Evolutionary conservation across 2,113 vertebrate species (phyloP), one percentile per base, ranked within the genome.

Genomic region (Tupaia tana): DNA sequence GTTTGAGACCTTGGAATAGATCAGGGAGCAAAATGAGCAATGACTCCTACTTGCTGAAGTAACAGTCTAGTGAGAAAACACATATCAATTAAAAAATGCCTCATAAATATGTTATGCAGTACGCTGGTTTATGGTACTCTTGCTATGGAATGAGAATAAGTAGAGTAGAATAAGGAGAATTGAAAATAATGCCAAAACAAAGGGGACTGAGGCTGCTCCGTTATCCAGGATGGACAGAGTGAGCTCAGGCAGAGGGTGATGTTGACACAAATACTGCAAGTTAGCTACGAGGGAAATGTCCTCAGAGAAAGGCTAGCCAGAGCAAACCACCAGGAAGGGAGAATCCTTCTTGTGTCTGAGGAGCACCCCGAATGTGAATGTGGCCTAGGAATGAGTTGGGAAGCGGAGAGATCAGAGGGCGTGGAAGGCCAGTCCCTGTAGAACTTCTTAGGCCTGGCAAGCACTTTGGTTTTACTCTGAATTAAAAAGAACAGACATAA

Each of bases 171-270:
- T 24, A 4, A 20, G 14, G 29, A 81, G 8, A 43, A 20, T 3
- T 15, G 75, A 13, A 9, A 67, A 52, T 24, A 67, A 52, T 24
- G 7, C 0, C 13, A 10, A 59, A 1, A 24, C 20, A 75, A 3
- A n/a, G 0, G 13, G 2, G 31, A 5, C 18, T 7, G 10, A 52
- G 43, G 22, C 2, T 1, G 6, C 5, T 18, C 12, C 19, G 9
- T 63, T 56, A n/a, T n/a, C 27, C n/a, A 27, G 56, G 11, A 79
- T n/a, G 79, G 6, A 22, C 19, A 12, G 25, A 29, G 29, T n/a
- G 22, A 24, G 20, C 20, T 29, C 27, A 20, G 25, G 25, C 4
- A 18, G 25, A 63, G 79, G 52, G 66, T 19, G 69, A 10, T n/a
- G 59, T 24, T 67, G 34, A 90, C 5, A 73, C 29, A 31, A 18